Evolutionary conservation across 2,888 invertebrate species (phyloP), one percentile per base, ranked within the genome.

Genomic region (Aplocera efformata): DNA sequence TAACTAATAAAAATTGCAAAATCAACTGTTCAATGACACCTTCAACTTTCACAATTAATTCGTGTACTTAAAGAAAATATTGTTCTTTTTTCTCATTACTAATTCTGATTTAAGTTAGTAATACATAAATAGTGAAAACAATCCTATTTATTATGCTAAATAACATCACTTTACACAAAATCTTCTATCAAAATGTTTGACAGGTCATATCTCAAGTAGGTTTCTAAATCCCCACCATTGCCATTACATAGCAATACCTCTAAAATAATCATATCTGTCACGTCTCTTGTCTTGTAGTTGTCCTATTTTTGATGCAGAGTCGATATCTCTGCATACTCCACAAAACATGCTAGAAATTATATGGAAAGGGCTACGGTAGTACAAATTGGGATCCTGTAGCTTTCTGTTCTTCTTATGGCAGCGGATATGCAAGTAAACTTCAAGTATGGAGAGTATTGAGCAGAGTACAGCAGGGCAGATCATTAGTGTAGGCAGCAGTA

Each of bases 351-450:
- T 91, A 0, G 91, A 90, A 5, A 93, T 80, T 1, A 91, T 77
- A 67, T 94, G 93, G 49, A 94, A 89, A 0, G 94, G 94, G 55
- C 93, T 94, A 28, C 91, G 90, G 59, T 92, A 94, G 57, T 91
- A 93, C 23, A 92, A 69, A 33, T 84, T 81, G 7, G 89, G 74
- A 53, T 92, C 85, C 57, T 85, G 86, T 22, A 92, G 73, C 29
- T 73, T 70, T 54, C 90, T 91, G 61, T 93, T 94, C 60, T 92
- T 92, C 50, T 90, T 90, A 61, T 94, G 94, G 5, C 93, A 91
- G 80, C 90, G 88, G n/a, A 90, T 83, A 67, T 94, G 94, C 13
- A 94, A 72, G n/a, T 85, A 71, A 9, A 90, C 74, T 74, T 94
- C 94, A 7, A 91, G 56, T 1, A 90, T 39, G 30, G 89, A 79